These are phyloP conservation scores for Lithodes maja DNA, from an alignment of 2,888 invertebrate species.

Conservation along the genomic window DNA sequence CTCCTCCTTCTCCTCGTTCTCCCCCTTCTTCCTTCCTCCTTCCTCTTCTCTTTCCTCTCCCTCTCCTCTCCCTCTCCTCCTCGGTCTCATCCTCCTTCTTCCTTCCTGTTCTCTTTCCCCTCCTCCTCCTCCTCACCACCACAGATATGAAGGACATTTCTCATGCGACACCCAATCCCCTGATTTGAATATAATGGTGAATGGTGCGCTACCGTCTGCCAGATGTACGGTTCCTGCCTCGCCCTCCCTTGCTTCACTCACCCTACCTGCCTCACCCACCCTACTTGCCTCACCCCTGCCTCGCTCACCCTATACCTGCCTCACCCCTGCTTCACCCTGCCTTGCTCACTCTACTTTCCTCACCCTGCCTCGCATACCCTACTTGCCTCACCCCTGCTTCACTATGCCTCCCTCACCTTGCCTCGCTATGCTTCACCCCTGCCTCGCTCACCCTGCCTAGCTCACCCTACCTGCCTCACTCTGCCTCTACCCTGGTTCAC, in stretches of 20 bases:
- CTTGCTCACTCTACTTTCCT: background rate
- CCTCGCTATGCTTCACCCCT: background rate
- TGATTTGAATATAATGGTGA: conserved; percentile 66
- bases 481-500: background rate
- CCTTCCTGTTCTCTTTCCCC: background rate
- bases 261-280: background rate
- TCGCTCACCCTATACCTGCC: background rate
- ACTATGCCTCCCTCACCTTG: background rate
- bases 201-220: conserved; percentile 51
- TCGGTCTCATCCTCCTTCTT: background rate
- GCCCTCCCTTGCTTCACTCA: background rate
- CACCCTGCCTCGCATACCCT: background rate
- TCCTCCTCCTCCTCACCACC: background rate
- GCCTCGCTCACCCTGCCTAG: background rate
- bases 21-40: background rate
- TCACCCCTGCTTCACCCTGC: background rate
- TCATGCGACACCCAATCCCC: conserved; percentile 64
- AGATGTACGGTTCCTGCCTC: conserved; percentile 18
- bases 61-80: background rate
- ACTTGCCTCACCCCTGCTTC: background rate
- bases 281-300: background rate
- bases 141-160: conserved; percentile 49
- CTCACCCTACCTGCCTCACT: background rate
- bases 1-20: background rate
- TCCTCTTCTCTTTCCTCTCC: background rate